Conservation (phyloP, 1,140 invertebrate genomes). For the Leptonema lineaticorne region DNA sequence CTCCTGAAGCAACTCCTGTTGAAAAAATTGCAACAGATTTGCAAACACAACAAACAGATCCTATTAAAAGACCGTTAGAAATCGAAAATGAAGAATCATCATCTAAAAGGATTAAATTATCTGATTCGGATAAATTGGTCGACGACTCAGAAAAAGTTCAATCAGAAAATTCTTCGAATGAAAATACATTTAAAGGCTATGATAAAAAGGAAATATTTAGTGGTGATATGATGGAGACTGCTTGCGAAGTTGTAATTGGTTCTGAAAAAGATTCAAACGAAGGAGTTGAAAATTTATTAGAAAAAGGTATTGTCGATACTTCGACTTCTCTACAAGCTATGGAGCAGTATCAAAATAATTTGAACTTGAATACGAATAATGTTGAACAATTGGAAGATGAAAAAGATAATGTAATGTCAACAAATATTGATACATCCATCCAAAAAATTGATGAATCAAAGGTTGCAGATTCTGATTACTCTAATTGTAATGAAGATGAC, state of each 20-base stretch:
- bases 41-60: not conserved
- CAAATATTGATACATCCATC: not conserved
- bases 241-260: slow-evolving; percentile 14
- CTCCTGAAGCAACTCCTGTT: not conserved
- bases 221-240: slow-evolving; percentile 24
- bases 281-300: slow-evolving; percentile 7
- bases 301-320: slow-evolving; percentile 6
- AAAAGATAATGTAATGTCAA: not conserved
- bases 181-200: slow-evolving; percentile 19
- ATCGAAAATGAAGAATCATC: not conserved
- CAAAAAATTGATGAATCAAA: not conserved
- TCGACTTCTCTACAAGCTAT: not conserved
- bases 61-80: slow-evolving; percentile 1
- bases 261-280: slow-evolving; percentile 23
- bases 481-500: not conserved
- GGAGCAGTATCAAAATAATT: not conserved
- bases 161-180: slow-evolving; percentile 15
- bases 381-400: not conserved
- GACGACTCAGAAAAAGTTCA: slow-evolving; percentile 9
- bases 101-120: slow-evolving; percentile 14
- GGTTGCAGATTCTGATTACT: not conserved
- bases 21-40: not conserved
- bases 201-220: slow-evolving; percentile 13
- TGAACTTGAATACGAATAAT: not conserved
- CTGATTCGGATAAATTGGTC: not conserved